These are phyloP conservation scores for Drosophila quinaria DNA, from an alignment of 2,888 invertebrate species.

Conservation along the genomic window DNA sequence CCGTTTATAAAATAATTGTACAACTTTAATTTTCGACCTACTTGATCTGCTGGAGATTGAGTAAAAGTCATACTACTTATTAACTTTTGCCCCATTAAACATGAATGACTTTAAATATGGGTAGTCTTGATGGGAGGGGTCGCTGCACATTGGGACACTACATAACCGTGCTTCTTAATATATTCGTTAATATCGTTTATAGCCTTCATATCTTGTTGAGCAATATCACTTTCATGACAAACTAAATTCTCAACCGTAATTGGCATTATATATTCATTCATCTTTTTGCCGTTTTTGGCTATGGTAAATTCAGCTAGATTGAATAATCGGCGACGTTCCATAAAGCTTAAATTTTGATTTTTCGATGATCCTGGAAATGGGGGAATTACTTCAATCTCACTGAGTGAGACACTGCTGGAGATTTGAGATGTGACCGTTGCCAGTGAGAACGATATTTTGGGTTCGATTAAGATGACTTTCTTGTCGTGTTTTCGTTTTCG, in stretches of 20 bases:
- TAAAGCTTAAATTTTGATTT: constrained; percentile 9
- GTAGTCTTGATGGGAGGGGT: background rate
- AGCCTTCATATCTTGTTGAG: constrained; percentile 1
- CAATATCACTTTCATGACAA: background rate
- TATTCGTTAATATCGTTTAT: constrained; percentile 1
- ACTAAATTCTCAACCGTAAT: background rate
- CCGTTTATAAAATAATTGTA: background rate
- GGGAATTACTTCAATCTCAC: background rate
- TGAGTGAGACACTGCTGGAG: background rate
- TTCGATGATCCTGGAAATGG: background rate
- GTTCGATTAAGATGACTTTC: constrained; percentile 6
- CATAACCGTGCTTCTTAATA: constrained; percentile 7
- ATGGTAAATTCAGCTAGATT: constrained; percentile 32
- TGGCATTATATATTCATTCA: constrained; percentile 19
- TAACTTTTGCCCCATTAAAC: background rate
- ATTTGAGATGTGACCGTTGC: background rate
- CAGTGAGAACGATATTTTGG: background rate
- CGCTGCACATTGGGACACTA: background rate
- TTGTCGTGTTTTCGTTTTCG: background rate
- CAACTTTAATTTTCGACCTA: background rate
- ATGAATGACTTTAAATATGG: background rate
- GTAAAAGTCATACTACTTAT: background rate
- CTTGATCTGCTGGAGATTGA: background rate
- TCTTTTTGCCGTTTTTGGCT: constrained; percentile 31
- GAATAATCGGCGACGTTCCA: constrained; percentile 27